Evolutionary conservation across 2,888 invertebrate genomes (phyloP), one percentile per base, ranked within the genome.

Genomic region (Drosophila colorata): DNA sequence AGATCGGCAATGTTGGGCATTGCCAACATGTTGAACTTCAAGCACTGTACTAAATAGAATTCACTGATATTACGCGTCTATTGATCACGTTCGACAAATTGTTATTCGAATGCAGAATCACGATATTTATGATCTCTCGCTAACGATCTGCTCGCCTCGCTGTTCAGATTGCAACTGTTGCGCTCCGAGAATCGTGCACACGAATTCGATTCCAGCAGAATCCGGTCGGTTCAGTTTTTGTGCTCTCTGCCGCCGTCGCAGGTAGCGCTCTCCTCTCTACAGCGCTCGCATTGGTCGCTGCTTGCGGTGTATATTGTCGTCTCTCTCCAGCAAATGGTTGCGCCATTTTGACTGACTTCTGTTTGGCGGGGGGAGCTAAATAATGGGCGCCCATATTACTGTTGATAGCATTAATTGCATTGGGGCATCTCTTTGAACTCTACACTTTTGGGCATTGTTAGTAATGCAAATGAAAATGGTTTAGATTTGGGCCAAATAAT

Each of bases 1-100:
- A 91, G 82, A 80, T 91, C 91, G 77, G 89, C 86, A 48, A 91
- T 87, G 51, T 83, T 85, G 47, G 88, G 80, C 66, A 86, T 20
- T 47, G 85, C 79, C 74, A 86, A 65, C 85, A 79, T 79, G 6
- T 46, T 74, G 16, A 46, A 23, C 1, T 25, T 20, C 7, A 28
- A 18, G 9, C 11, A 33, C 40, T n/a, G 31, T 55, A 33, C n/a
- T 31, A 6, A 11, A 37, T 1, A 33, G 4, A 35, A 25, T 28
- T 35, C 16, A 23, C 7, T 18, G n/a, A 38, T 40, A 11, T 20
- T 16, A 37, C n/a, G 4, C 16, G 2, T 35, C 41, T 16, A 52
- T 37, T 20, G 52, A 66, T 63, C 41, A 20, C 20, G n/a, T 6
- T 48, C 13, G 8, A 20, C n/a, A 2, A 14, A 7, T 14, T 3